Percentiles rank a stretch among this genome's conserved stretches.
phyloP scores from a whole-genome alignment of 2,113 vertebrate species.

The Pipra filicauda region DNA sequence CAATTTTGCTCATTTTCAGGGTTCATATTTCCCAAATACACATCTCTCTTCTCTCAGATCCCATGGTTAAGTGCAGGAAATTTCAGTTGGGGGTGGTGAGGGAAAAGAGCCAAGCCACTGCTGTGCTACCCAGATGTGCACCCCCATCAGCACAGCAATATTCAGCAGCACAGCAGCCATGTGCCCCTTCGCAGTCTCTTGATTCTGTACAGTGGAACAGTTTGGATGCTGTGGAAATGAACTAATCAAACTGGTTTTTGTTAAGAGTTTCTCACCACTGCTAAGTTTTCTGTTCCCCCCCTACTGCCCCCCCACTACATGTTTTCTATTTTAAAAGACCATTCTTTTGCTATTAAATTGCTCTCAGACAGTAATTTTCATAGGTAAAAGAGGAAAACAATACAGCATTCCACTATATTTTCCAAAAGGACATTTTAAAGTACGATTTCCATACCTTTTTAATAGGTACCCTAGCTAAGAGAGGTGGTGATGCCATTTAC shows the following conservation, averaged over 20 bases:
- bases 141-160: background rate
- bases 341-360: background rate
- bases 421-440: background rate
- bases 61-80: background rate
- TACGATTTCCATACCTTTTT: background rate
- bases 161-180: background rate
- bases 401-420: background rate
- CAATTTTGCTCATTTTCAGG: background rate
- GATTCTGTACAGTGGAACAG: background rate
- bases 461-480: background rate
- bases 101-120: background rate
- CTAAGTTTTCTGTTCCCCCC: background rate
- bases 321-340: background rate
- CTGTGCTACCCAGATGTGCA: background rate
- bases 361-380: background rate
- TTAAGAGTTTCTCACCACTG: background rate
- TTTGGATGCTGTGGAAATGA: background rate
- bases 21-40: background rate
- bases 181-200: accelerated
- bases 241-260: background rate
- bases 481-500: background rate
- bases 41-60: background rate
- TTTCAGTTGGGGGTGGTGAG: background rate
- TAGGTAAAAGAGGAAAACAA: background rate
- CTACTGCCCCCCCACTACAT: too few species aligned